Conservation (phyloP, 2,797 vertebrate genomes). For the Chrysocyon brachyurus region DNA sequence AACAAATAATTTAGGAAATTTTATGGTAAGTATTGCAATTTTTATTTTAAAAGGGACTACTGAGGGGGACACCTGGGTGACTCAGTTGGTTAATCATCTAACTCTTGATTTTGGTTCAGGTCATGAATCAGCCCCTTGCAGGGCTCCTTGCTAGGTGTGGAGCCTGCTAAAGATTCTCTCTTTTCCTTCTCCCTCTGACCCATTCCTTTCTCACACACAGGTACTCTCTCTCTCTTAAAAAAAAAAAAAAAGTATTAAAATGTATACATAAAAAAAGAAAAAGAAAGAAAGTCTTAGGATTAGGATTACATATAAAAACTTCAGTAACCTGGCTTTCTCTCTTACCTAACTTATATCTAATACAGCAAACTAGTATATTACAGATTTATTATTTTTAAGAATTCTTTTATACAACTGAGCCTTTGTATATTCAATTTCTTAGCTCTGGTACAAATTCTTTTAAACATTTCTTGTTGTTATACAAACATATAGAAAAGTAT, state of each 20-base stretch:
- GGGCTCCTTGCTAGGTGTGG: not conserved
- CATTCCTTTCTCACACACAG: not conserved
- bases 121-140: not conserved
- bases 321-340: not conserved
- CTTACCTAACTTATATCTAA: not conserved
- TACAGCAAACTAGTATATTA: not conserved
- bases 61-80: not conserved
- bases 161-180: not conserved
- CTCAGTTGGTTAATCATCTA: not conserved
- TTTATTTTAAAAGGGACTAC: not conserved
- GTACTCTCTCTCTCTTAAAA: not conserved
- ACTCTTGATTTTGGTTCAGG: not conserved
- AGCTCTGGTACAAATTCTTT: not conserved
- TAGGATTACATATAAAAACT: not conserved
- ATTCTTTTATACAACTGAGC: not conserved
- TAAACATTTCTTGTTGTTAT: slow-evolving; percentile 31
- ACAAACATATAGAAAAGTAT: not conserved
- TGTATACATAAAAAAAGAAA: not conserved
- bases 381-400: not conserved
- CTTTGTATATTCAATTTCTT: not conserved
- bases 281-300: not conserved
- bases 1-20: not conserved
- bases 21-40: not conserved
- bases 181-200: not conserved
- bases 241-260: not conserved